These are phyloP conservation scores for Tachina lurida DNA, from an alignment of 2,888 invertebrate species.

Conservation along the genomic window DNA sequence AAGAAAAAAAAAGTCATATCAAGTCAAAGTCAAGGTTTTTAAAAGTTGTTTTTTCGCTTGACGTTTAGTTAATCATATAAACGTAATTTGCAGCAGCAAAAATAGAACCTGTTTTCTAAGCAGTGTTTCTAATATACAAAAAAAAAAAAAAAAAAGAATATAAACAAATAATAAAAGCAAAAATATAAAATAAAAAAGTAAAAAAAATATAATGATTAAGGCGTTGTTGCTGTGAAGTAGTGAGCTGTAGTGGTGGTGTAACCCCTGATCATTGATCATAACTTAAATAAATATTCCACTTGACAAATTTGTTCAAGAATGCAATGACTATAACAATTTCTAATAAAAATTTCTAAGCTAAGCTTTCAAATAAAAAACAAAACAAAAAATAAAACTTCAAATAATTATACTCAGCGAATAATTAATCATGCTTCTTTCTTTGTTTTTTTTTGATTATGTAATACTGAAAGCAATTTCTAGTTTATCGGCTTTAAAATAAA, in stretches of 20 bases:
- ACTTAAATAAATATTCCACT: conserved; percentile 16
- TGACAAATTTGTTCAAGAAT: conserved; percentile 10
- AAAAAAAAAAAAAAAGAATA: conserved; percentile 30
- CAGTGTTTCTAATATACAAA: conserved; percentile 54
- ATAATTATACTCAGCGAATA: conserved; percentile 8
- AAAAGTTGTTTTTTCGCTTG: conserved; percentile 76
- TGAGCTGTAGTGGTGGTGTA: conserved; percentile 5
- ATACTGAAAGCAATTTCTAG: not conserved
- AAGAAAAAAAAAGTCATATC: conserved; percentile 79
- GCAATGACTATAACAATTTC: not conserved
- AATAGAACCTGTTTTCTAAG: conserved; percentile 68
- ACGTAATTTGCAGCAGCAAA: conserved; percentile 64
- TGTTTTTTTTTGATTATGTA: conserved; percentile 21
- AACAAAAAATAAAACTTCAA: not conserved
- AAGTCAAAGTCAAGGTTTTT: conserved; percentile 83
- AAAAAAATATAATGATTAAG: conserved; percentile 12
- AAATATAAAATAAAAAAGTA: not conserved
- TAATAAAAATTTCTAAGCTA: not conserved
- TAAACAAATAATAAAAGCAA: conserved; percentile 63
- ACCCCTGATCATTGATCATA: conserved; percentile 30
- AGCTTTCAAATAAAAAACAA: not conserved
- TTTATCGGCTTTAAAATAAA: not conserved
- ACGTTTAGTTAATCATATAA: conserved; percentile 73
- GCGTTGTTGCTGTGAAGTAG: not conserved
- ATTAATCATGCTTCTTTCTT: conserved; percentile 35